Evolutionary conservation across 2,797 vertebrate genomes (phyloP).

Genomic region (Paramormyrops hopkinsi): DNA sequence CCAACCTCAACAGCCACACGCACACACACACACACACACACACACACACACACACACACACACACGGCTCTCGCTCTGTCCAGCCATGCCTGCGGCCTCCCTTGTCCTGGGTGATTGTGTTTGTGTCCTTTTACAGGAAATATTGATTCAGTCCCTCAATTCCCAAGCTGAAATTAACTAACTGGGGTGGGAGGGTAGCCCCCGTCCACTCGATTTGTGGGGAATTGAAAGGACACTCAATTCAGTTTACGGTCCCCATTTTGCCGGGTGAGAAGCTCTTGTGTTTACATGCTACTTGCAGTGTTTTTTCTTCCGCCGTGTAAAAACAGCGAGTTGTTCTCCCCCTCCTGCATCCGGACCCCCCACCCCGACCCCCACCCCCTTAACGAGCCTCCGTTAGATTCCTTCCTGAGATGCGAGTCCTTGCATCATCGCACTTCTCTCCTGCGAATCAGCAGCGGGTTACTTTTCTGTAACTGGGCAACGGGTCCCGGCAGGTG

Average conservation of each 20-base stretch:
- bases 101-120: background rate
- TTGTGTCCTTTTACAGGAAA: background rate
- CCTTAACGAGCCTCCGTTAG: background rate
- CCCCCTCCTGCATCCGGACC: background rate
- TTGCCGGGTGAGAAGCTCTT: background rate
- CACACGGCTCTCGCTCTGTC: background rate
- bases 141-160: conserved; percentile 1
- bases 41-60: background rate
- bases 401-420: background rate
- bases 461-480: background rate
- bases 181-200: background rate
- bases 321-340: background rate
- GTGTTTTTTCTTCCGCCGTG: background rate
- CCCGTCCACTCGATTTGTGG: background rate
- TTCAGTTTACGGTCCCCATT: background rate
- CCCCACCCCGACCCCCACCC: background rate
- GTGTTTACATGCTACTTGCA: background rate
- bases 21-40: background rate
- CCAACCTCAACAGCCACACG: background rate
- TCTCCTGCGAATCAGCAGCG: background rate
- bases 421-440: background rate
- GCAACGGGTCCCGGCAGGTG: background rate
- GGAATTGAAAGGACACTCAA: conserved; percentile 6
- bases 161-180: background rate
- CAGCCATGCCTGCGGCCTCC: background rate